A percentile compares a stretch with the other conserved stretches of the same genome.
Conservation (phyloP, 2,797 vertebrate species). For the Xiphophorus birchmanni region DNA sequence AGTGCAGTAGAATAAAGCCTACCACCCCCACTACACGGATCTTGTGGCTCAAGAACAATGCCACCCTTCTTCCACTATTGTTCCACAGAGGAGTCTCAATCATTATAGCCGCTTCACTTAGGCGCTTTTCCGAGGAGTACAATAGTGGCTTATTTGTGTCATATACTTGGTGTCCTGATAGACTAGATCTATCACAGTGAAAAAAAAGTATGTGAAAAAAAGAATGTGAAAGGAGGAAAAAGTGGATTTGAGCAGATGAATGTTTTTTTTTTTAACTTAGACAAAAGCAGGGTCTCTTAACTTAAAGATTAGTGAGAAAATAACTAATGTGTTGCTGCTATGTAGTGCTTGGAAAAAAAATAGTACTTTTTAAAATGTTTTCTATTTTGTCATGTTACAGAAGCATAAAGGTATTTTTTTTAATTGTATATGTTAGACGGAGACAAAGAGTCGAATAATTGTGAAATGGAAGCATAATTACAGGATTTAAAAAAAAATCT, state of each 20-base stretch:
- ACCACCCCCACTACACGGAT: not conserved
- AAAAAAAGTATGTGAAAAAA: not conserved
- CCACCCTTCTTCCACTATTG: conserved; percentile 7
- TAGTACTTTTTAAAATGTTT: not conserved
- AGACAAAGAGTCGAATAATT: not conserved
- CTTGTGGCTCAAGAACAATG: conserved; percentile 18
- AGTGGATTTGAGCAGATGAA: not conserved
- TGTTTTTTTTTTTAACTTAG: not conserved
- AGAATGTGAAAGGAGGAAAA: not conserved
- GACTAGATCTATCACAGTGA: not conserved
- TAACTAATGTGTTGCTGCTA: not conserved
- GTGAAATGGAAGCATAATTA: not conserved
- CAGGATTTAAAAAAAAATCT: not conserved
- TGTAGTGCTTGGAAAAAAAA: not conserved
- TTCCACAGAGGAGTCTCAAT: conserved; percentile 17
- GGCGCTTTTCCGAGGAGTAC: conserved; percentile 18
- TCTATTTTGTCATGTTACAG: not conserved
- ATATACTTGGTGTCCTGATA: not conserved
- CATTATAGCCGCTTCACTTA: conserved; percentile 10
- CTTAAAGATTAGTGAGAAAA: not conserved
- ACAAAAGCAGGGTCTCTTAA: not conserved
- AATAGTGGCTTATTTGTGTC: conserved; percentile 23
- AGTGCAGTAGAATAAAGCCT: conserved; percentile 3
- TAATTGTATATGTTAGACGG: not conserved
- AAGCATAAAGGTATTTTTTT: not conserved